Conservation (phyloP, 2,113 vertebrate genomes). For the Cottus gobio region DNA sequence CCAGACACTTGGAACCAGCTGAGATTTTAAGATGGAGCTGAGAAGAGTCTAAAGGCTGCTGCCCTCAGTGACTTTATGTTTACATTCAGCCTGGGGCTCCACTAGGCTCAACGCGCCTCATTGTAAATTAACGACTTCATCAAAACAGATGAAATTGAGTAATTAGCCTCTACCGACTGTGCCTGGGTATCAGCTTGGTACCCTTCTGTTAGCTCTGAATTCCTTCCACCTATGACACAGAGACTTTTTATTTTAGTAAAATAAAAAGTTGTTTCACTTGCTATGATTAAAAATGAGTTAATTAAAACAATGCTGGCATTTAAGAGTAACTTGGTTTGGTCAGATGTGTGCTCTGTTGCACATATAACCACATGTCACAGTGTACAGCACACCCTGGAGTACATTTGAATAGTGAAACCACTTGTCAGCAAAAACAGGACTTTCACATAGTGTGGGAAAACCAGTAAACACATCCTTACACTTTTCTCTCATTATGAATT, state of each 20-base stretch:
- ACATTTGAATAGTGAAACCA: not conserved
- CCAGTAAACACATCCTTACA: not conserved
- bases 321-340: not conserved
- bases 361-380: not conserved
- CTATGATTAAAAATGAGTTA: slow-evolving; percentile 4
- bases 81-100: slow-evolving; percentile 11
- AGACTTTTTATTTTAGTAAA: slow-evolving; percentile 12
- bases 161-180: slow-evolving; percentile 15
- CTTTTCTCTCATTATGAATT: not conserved
- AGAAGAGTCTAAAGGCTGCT: slow-evolving; percentile 29
- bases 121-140: slow-evolving; percentile 37
- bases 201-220: slow-evolving; percentile 29
- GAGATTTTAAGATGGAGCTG: slow-evolving; percentile 22
- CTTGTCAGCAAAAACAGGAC: not conserved
- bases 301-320: not conserved
- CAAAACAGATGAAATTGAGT: slow-evolving; percentile 27
- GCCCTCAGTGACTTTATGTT: slow-evolving; percentile 1
- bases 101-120: not conserved
- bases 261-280: slow-evolving; percentile 21
- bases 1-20: slow-evolving; percentile 25
- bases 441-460: not conserved
- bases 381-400: not conserved
- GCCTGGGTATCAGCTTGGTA: slow-evolving; percentile 12
- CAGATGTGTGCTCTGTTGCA: not conserved
- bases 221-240: slow-evolving; percentile 18